These are phyloP conservation scores for Theristicus caerulescens DNA, from an alignment of 2,113 vertebrate genomes.

Conservation along the genomic window DNA sequence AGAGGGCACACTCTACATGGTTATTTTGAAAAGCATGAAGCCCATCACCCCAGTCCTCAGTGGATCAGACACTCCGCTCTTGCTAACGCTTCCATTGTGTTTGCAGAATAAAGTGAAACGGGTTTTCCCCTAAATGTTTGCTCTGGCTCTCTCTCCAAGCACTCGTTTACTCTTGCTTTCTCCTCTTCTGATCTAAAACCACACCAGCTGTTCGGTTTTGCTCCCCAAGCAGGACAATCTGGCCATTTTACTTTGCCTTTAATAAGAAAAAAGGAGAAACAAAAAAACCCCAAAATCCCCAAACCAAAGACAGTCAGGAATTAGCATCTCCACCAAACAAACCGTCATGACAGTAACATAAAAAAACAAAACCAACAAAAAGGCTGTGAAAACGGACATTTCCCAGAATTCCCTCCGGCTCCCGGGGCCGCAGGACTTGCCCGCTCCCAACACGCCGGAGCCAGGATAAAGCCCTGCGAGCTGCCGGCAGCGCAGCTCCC, in stretches of 20 bases:
- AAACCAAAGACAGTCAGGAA: neutral
- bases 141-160: neutral
- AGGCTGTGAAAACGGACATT: neutral
- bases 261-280: neutral
- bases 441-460: fast-evolving
- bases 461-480: fast-evolving
- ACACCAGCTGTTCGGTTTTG: neutral
- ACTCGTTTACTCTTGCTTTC: neutral
- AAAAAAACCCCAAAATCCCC: neutral
- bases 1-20: neutral
- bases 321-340: neutral
- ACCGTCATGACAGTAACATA: neutral
- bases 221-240: constrained; percentile 19
- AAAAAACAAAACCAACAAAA: neutral
- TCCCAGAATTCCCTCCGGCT: neutral
- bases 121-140: constrained; percentile 2
- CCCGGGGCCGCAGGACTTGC: fast-evolving
- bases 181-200: neutral
- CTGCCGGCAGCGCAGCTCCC: neutral
- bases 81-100: neutral
- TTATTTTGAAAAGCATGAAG: neutral
- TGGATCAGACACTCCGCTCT: neutral
- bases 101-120: neutral
- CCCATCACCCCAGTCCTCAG: neutral
- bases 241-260: neutral